Percentiles rank a stretch among this genome's conserved stretches.
These are phyloP conservation scores for Calameuta filiformis DNA, from an alignment of 2,888 invertebrate species.

Conservation along the genomic window DNA sequence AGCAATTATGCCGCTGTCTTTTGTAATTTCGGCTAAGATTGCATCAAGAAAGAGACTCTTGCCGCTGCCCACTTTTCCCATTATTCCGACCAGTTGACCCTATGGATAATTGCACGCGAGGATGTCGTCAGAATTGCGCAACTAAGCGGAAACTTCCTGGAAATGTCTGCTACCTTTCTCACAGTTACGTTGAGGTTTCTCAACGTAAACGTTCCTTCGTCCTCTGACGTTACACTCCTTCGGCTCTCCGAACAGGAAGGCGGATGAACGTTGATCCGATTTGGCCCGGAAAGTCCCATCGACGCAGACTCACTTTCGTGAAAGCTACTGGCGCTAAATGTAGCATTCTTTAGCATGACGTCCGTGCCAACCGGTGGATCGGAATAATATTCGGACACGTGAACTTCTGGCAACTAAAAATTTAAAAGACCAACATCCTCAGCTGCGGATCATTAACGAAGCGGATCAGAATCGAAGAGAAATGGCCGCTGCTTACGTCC, in stretches of 20 bases:
- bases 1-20: constrained; percentile 76
- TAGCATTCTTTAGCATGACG: constrained; percentile 47
- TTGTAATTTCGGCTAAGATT: constrained; percentile 85
- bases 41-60: constrained; percentile 89
- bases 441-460: no score
- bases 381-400: constrained; percentile 73
- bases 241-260: constrained; percentile 32
- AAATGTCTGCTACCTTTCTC: constrained; percentile 63
- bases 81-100: constrained; percentile 86
- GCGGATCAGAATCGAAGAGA: no score
- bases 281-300: constrained; percentile 5
- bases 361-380: constrained; percentile 47
- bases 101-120: constrained; percentile 59
- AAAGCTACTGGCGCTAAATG: constrained; percentile 35
- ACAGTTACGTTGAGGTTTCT: constrained; percentile 62
- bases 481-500: constrained; percentile 70
- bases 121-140: constrained; percentile 7
- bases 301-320: constrained; percentile 20
- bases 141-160: constrained; percentile 51
- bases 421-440: not conserved
- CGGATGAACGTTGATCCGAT: constrained; percentile 22
- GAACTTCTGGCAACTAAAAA: constrained; percentile 72
- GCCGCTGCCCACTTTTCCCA: constrained; percentile 91
- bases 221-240: constrained; percentile 46
- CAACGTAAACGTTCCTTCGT: constrained; percentile 58